Percentiles rank a stretch among this genome's conserved stretches.
Conservation (phyloP, 1,140 invertebrate species). For the Drosophila arizonae region DNA sequence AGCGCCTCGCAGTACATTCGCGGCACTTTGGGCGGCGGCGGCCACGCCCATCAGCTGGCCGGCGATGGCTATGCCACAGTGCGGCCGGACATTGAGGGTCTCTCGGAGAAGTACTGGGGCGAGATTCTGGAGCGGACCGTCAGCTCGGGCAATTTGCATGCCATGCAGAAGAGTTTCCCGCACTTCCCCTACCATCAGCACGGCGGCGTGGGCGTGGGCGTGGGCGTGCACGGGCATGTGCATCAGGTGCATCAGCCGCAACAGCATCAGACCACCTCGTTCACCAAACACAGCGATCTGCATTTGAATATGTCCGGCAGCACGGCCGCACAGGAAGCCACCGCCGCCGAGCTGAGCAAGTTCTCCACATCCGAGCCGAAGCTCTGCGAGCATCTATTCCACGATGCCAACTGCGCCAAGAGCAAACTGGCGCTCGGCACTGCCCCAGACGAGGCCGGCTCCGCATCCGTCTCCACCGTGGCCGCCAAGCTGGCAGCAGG, state of each 20-base stretch:
- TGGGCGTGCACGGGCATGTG: constrained; percentile 45
- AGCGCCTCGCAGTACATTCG: constrained; percentile 76
- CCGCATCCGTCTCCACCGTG: constrained; percentile 23
- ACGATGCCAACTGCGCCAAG: constrained; percentile 81
- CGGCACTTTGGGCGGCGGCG: constrained; percentile 46
- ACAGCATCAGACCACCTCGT: constrained; percentile 73
- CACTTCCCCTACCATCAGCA: constrained; percentile 69
- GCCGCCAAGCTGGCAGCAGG: constrained; percentile 54
- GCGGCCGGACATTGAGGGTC: constrained; percentile 86
- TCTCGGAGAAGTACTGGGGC: constrained; percentile 90
- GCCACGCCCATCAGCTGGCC: constrained; percentile 46
- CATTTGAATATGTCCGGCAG: constrained; percentile 64
- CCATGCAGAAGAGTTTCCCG: constrained; percentile 84
- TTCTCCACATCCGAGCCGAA: constrained; percentile 82
- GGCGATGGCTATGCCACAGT: constrained; percentile 57
- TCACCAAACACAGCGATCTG: constrained; percentile 80
- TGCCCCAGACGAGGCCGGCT: constrained; percentile 11
- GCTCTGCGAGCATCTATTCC: constrained; percentile 79
- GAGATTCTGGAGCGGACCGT: constrained; percentile 89
- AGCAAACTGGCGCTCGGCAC: constrained; percentile 53
- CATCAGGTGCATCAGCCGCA: constrained; percentile 51
- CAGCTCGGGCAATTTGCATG: constrained; percentile 87
- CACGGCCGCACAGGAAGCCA: constrained; percentile 38
- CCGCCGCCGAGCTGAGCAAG: constrained; percentile 67
- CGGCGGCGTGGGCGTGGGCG: constrained; percentile 38